Evolutionary conservation across 2,113 vertebrate genomes (phyloP).

Genomic region (Toxotes jaculatrix): DNA sequence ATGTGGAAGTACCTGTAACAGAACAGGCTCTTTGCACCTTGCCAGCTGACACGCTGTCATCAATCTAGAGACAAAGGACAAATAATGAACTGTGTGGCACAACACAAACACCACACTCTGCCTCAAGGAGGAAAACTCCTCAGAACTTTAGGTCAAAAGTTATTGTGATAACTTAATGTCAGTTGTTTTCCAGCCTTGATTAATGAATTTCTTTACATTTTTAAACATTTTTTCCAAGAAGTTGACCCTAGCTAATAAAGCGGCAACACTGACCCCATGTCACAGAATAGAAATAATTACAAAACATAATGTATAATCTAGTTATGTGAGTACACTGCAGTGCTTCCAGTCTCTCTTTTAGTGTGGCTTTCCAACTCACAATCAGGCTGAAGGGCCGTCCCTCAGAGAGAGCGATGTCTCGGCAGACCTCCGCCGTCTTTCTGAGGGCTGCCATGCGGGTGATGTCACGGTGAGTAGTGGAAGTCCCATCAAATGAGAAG

Average conservation of each 20-base stretch:
- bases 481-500: conserved; percentile 8
- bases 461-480: conserved; percentile 67
- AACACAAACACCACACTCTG: neutral
- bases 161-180: neutral
- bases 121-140: neutral
- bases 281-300: neutral
- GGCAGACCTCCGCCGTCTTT: conserved; percentile 76
- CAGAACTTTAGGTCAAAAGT: too few relatives aligned
- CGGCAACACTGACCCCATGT: neutral
- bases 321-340: neutral
- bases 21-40: conserved; percentile 69
- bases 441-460: conserved; percentile 65
- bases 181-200: neutral
- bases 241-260: neutral
- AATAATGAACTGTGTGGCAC: neutral
- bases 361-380: conserved; percentile 52
- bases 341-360: neutral
- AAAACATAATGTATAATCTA: neutral
- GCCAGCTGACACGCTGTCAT: conserved; percentile 56
- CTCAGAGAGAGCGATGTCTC: conserved; percentile 54
- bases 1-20: neutral
- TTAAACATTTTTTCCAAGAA: neutral
- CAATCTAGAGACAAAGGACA: conserved; percentile 54
- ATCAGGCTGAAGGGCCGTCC: conserved; percentile 66
- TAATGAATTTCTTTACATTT: neutral